Conservation (phyloP, 2,888 invertebrate species). For the Cantharis nigra region DNA sequence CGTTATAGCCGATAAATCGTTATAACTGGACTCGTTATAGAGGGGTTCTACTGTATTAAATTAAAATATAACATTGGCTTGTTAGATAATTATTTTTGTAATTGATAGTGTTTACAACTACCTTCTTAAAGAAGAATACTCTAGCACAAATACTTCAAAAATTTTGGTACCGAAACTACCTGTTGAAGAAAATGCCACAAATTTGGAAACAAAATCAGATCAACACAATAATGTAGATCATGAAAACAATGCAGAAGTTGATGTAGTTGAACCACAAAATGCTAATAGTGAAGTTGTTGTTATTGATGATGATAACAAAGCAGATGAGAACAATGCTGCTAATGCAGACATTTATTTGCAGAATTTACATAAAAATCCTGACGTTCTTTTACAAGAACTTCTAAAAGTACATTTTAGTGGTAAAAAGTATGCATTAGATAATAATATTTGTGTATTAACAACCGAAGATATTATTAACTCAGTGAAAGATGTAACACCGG, state of each 20-base stretch:
- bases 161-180: conserved; percentile 6
- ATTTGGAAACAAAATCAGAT: background rate
- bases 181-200: background rate
- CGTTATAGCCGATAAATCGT: no score
- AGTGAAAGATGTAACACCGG: conserved; percentile 83
- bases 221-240: background rate
- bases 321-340: conserved; percentile 22
- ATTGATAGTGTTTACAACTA: background rate
- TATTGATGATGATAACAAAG: conserved; percentile 37
- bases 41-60: no score
- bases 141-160: background rate
- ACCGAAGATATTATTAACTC: conserved; percentile 80
- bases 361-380: conserved; percentile 22
- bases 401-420: background rate
- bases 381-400: conserved; percentile 9
- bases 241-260: conserved; percentile 15
- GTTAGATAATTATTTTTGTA: background rate
- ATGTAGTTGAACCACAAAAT: conserved; percentile 54
- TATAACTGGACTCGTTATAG: no score
- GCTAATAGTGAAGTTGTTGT: conserved; percentile 44
- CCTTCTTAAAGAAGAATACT: background rate
- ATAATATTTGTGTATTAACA: conserved; percentile 64
- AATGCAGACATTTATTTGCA: conserved; percentile 14
- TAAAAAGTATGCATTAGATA: conserved; percentile 47
- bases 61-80: background rate